Evolutionary conservation across 2,113 vertebrate species (phyloP), one percentile per base, ranked within the genome.

Genomic region (Hemichromis elongatus): DNA sequence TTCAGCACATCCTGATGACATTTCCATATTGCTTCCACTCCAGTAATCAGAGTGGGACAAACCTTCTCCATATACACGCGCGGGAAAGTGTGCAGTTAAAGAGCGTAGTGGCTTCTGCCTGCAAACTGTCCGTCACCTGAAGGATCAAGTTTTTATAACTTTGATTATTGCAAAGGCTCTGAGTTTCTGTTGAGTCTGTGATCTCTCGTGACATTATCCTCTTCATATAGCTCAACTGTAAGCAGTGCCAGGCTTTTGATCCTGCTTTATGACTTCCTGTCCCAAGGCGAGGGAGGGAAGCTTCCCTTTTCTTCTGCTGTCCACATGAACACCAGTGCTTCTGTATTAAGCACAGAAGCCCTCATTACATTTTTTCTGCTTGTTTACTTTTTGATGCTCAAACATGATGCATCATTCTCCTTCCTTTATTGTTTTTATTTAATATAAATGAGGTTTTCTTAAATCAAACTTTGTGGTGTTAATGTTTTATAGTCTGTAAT

Each of bases 241-340:
- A 83, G 70, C 35, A 14, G 55, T 59, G 86, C 89, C 83, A 86
- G 84, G 24, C 63, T 12, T 93, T 94, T 95, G 90, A 94, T 92
- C 66, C 83, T 77, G 56, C 88, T 90, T 93, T 90, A 94, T 92
- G 82, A 92, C 91, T 95, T 95, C 93, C 92, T 88, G 90, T 92
- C 92, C 88, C 81, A 53, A 70, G 84, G 89, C 70, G 3, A 85
- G 56, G 88, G 90, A 83, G 88, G 79, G 78, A 89, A 63, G 47
- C 66, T 63, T 73, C 61, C 87, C 77, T 19, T 92, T 94, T 94
- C 95, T 91, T 92, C 57, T 40, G 45, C 54, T 66, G 42, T 73
- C 68, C 13, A 11, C 26, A 19, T 68, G 79, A 86, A 79, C 85
- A 30, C 14, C 59, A 79, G n/a, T 6, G 66, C 24, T 59, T 21